Evolutionary conservation across 1,140 invertebrate species (phyloP).

Genomic region (Drosophila parabipectinata): DNA sequence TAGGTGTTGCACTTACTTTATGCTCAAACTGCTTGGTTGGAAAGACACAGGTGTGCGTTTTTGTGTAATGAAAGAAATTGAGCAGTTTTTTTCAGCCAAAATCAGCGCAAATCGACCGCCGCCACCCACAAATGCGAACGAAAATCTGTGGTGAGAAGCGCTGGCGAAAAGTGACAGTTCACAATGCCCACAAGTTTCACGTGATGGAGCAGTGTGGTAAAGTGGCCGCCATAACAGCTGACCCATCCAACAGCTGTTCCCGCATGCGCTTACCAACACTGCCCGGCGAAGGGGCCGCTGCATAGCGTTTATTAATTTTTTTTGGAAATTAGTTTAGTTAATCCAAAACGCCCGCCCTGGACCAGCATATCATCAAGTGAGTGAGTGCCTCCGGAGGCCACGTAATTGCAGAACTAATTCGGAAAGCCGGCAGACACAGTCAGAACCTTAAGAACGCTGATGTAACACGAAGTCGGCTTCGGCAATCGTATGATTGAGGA

Average conservation of each 20-base stretch:
- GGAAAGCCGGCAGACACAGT: neutral
- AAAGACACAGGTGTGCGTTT: slow-evolving; percentile 43
- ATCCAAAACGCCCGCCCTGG: slow-evolving; percentile 39
- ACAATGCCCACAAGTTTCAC: slow-evolving; percentile 61
- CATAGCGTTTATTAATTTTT: slow-evolving; percentile 29
- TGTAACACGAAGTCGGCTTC: slow-evolving; percentile 35
- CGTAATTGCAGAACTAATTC: neutral
- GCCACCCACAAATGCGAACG: slow-evolving; percentile 70
- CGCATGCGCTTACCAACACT: slow-evolving; percentile 32
- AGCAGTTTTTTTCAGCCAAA: slow-evolving; percentile 44
- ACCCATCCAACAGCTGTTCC: neutral
- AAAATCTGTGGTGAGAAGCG: slow-evolving; percentile 59
- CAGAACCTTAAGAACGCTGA: slow-evolving; percentile 13
- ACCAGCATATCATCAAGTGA: slow-evolving; percentile 35
- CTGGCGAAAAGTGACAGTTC: slow-evolving; percentile 67
- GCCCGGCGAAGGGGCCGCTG: slow-evolving; percentile 40
- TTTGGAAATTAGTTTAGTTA: slow-evolving; percentile 43
- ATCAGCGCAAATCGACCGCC: slow-evolving; percentile 70
- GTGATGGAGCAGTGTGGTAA: slow-evolving; percentile 53
- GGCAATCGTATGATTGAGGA: slow-evolving; percentile 15
- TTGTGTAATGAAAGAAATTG: slow-evolving; percentile 54
- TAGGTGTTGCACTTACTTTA: slow-evolving; percentile 61
- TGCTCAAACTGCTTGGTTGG: slow-evolving; percentile 35
- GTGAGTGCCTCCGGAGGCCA: slow-evolving; percentile 1
- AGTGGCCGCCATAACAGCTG: neutral